phyloP scores from a whole-genome alignment of 2,888 invertebrate genomes.

The Eutolmus rufibarbis region DNA sequence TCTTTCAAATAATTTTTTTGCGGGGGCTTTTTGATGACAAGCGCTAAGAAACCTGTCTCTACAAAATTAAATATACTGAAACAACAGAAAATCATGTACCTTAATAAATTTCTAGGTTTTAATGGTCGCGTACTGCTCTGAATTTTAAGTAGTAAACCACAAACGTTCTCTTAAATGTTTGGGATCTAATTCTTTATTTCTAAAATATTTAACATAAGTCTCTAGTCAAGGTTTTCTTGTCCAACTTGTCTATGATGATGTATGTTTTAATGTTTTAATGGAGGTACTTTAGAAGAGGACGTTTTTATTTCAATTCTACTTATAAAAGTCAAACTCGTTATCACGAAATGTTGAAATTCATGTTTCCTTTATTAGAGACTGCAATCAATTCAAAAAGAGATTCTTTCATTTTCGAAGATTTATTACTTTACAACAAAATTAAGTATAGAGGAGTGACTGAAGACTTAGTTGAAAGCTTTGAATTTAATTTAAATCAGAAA shows the following conservation, averaged over 20 bases:
- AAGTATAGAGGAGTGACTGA: too few species aligned
- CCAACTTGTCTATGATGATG: neutral
- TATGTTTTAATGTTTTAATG: too few species aligned
- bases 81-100: neutral
- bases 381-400: too few species aligned
- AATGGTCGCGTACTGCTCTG: neutral
- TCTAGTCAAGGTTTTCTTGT: neutral
- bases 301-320: neutral
- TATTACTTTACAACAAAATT: too few species aligned
- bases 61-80: neutral
- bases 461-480: too few species aligned
- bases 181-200: neutral
- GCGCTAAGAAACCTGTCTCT: neutral
- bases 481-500: too few species aligned
- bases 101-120: neutral
- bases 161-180: neutral
- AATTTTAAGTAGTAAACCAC: neutral
- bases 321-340: too few species aligned
- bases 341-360: too few species aligned
- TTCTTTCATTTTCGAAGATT: too few species aligned
- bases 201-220: neutral
- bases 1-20: neutral
- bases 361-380: too few species aligned
- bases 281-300: neutral
- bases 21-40: neutral